These are phyloP conservation scores for Plutella xylostella DNA, from an alignment of 2,888 invertebrate species.

Conservation along the genomic window DNA sequence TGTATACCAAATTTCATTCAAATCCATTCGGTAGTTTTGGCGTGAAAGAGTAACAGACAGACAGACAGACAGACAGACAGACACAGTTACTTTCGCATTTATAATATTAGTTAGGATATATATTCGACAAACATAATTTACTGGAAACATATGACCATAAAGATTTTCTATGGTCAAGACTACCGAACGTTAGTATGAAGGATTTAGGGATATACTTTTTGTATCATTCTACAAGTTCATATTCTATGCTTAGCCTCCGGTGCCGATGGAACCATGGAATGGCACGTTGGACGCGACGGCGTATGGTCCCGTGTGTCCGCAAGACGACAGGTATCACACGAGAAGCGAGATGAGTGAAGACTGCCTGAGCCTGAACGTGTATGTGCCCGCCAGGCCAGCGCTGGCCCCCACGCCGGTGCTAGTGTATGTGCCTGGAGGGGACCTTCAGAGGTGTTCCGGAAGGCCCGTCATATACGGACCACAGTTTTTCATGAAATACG, in stretches of 20 bases:
- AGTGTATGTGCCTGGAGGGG: conserved; percentile 33
- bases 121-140: too few species aligned
- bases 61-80: too few species aligned
- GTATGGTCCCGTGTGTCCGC: conserved; percentile 23
- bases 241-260: conserved; percentile 26
- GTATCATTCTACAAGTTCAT: too few species aligned
- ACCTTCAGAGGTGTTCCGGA: conserved; percentile 24
- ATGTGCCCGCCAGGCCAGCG: conserved; percentile 21
- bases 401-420: conserved; percentile 23
- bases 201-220: too few species aligned
- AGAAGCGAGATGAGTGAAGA: conserved; percentile 29
- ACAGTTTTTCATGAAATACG: conserved; percentile 25
- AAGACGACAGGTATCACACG: conserved; percentile 14
- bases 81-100: too few species aligned
- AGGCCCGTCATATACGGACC: conserved; percentile 26
- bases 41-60: too few species aligned
- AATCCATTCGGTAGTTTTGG: too few species aligned
- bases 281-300: conserved; percentile 21
- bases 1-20: too few species aligned
- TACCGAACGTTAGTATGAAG: too few species aligned
- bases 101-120: too few species aligned
- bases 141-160: too few species aligned
- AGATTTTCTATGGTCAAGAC: too few species aligned
- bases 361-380: conserved; percentile 25
- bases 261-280: conserved; percentile 24